phyloP scores from a whole-genome alignment of 2,113 vertebrate genomes.

The Psettodes erumei region DNA sequence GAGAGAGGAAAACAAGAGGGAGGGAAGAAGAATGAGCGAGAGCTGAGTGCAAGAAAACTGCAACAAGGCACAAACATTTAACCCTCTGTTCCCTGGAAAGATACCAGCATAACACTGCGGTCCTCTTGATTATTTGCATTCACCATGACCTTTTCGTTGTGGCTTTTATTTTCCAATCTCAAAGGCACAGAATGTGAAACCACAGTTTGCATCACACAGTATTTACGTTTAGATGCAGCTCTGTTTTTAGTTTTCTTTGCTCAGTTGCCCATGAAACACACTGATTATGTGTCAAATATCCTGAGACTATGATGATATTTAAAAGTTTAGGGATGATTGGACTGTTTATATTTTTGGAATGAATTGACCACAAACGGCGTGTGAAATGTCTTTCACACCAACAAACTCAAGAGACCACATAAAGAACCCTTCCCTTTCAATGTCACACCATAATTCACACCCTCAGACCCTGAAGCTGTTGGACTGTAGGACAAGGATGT shows the following conservation, averaged over 20 bases:
- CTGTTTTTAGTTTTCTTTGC: neutral
- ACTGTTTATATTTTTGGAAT: neutral
- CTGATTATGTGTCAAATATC: neutral
- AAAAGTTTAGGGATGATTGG: too few species aligned
- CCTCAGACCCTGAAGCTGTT: neutral
- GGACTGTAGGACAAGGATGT: conserved; percentile 5
- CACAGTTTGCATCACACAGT: neutral
- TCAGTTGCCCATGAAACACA: neutral
- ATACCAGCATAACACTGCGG: neutral
- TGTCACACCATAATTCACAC: neutral
- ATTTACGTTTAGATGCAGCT: neutral
- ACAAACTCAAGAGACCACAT: neutral
- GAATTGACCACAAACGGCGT: neutral
- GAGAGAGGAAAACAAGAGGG: conserved; percentile 14
- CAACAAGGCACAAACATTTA: conserved; percentile 27
- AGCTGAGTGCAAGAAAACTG: neutral
- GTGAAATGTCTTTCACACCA: neutral
- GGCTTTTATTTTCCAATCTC: neutral
- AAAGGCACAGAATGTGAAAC: neutral
- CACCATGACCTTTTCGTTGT: neutral
- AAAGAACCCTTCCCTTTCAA: neutral
- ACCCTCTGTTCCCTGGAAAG: conserved; percentile 6
- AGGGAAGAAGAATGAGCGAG: conserved; percentile 19
- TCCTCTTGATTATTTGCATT: neutral
- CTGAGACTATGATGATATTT: too few species aligned